Evolutionary conservation across 2,797 vertebrate genomes (phyloP).

Genomic region (Nannoperca obscura): DNA sequence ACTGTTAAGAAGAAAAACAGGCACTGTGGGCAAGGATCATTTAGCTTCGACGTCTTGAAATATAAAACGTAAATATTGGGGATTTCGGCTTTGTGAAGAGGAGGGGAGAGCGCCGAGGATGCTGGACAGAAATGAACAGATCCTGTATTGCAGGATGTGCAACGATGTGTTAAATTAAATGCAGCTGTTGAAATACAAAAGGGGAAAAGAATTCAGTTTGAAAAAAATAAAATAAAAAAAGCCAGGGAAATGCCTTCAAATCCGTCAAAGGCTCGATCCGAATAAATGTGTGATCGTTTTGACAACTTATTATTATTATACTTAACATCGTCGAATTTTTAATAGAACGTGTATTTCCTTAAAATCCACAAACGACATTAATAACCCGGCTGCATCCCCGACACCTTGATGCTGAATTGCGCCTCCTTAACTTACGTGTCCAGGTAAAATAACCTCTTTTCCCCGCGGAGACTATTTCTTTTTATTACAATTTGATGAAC

Average conservation of each 20-base stretch:
- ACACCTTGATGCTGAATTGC: slow-evolving; percentile 13
- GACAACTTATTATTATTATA: no score
- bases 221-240: slow-evolving; percentile 56
- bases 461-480: neutral
- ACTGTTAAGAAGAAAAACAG: slow-evolving; percentile 76
- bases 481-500: slow-evolving; percentile 20
- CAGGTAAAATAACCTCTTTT: slow-evolving; percentile 5
- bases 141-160: slow-evolving; percentile 89
- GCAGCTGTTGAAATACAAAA: slow-evolving; percentile 86
- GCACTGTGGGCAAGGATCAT: slow-evolving; percentile 83
- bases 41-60: slow-evolving; percentile 86
- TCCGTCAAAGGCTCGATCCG: slow-evolving; percentile 54
- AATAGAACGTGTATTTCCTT: slow-evolving; percentile 19
- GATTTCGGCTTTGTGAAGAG: slow-evolving; percentile 75
- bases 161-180: slow-evolving; percentile 90
- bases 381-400: neutral
- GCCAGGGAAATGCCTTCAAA: slow-evolving; percentile 63
- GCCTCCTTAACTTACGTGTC: neutral
- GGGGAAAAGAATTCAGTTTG: slow-evolving; percentile 65
- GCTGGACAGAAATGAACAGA: slow-evolving; percentile 84
- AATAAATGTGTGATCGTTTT: slow-evolving; percentile 58
- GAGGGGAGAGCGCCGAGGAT: slow-evolving; percentile 64
- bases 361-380: neutral
- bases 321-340: slow-evolving; percentile 25
- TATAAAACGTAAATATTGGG: slow-evolving; percentile 87